Base-by-base conservation (phyloP, 2,888 invertebrate genomes). In the Azorinus chamasolen region DNA sequence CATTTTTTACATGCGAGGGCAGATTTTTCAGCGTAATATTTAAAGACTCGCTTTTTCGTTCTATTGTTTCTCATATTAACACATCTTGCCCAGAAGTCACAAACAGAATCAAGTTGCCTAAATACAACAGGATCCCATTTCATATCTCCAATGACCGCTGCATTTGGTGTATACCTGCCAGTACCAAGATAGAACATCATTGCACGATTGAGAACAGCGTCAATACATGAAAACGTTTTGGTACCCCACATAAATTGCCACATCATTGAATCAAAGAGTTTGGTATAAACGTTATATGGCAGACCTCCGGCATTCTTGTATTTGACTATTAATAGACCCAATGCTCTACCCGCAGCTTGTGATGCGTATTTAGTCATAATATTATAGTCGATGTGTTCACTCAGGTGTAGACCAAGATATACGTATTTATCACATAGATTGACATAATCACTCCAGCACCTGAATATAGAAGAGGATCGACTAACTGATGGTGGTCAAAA, bases 341-440 rank as follows among this genome's bases (percentile, higher is more conserved):
- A 43, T 6, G 64, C 64, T n/a, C 64, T 20, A 54, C 64, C 54
- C 1, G 64, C 54, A 54, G 53, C 32, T 25, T 54, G 32, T 43
- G 53, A 39, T n/a, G 54, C 54, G n/a, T 25, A 22, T 45, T 64
- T 45, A 24, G 64, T 45, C 53, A 48, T 58, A 16, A 37, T 32
- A 25, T n/a, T 24, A 41, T 46, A 55, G 32, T 57, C 48, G 10
- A 55, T 22, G 22, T 32, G 43, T 18, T 65, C 65, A 8, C 45
- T 46, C 20, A 55, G 32, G 12, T 46, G 0, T 37, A 65, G 22
- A 22, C 66, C 66, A 22, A 58, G 16, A 57, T 66, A 66, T 22
- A 32, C 48, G 41, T 66, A 66, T 32, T 18, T 57, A 32, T 22
- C 25, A 25, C 39, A 41, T 20, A 18, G 53, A 27, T 57, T 22